A percentile compares a stretch with the other conserved stretches of the same genome.
Conservation (phyloP, 2,888 invertebrate species). For the Perizoma flavofasciatum region DNA sequence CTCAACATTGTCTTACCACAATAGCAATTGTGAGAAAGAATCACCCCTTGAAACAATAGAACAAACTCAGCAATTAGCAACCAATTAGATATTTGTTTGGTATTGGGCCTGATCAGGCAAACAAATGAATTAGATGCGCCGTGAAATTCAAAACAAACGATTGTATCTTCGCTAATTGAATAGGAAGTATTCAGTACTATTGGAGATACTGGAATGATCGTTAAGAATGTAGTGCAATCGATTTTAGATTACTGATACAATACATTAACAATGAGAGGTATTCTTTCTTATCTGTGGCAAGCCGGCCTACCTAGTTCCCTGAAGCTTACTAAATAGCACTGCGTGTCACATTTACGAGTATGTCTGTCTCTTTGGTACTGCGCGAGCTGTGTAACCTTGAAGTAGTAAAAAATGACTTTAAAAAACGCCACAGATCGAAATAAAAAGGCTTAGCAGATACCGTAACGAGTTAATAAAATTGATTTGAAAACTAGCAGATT, state of each 20-base stretch:
- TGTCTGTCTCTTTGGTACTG: no score
- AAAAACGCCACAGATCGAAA: no score
- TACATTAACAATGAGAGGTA: constrained; percentile 9
- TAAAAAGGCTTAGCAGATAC: no score
- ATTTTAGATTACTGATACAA: constrained; percentile 17
- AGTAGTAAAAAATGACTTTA: no score
- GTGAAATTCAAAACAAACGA: constrained; percentile 46
- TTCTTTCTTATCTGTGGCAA: no score
- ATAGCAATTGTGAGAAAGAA: constrained; percentile 81
- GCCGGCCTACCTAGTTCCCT: no score
- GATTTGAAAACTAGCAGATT: no score
- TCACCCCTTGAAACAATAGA: constrained; percentile 69
- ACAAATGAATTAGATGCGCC: constrained; percentile 54
- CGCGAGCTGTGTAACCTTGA: no score
- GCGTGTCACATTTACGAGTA: no score
- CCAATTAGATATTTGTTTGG: constrained; percentile 76
- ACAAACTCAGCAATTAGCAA: constrained; percentile 73
- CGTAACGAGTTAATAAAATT: no score
- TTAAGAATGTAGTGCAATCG: constrained; percentile 21
- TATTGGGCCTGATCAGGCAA: constrained; percentile 52
- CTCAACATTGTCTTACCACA: constrained; percentile 80
- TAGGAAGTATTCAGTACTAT: constrained; percentile 29
- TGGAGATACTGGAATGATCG: constrained; percentile 24
- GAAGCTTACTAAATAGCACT: no score
- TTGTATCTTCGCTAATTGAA: constrained; percentile 33